Evolutionary conservation across 2,888 invertebrate species (phyloP).

Genomic region (Hyles lineata): DNA sequence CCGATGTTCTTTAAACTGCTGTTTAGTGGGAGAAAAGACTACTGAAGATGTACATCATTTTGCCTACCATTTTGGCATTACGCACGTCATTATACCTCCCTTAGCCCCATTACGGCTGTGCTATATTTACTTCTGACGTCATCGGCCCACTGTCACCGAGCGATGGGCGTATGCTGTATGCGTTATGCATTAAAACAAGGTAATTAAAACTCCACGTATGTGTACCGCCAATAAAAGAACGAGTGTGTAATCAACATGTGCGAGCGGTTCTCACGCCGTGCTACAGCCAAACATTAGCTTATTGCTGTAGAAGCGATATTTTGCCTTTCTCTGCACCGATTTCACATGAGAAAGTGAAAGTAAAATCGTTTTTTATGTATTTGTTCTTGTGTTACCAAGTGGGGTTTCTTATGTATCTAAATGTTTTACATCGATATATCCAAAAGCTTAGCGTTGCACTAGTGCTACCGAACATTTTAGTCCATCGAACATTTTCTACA

Average conservation of each 20-base stretch:
- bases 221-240: conserved; percentile 71
- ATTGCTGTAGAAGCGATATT: conserved; percentile 38
- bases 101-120: too few relatives aligned
- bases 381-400: background rate
- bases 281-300: conserved; percentile 29
- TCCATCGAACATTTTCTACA: too few relatives aligned
- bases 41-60: too few relatives aligned
- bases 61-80: too few relatives aligned
- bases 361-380: background rate
- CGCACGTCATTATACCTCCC: background rate
- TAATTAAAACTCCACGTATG: conserved; percentile 69
- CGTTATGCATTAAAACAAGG: conserved; percentile 48
- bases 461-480: too few relatives aligned
- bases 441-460: too few relatives aligned
- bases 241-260: conserved; percentile 73
- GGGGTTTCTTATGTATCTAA: too few relatives aligned
- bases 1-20: too few relatives aligned
- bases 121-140: background rate
- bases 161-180: conserved; percentile 10
- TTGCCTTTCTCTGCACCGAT: background rate
- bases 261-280: conserved; percentile 69
- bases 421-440: too few relatives aligned
- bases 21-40: too few relatives aligned
- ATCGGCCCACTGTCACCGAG: background rate
- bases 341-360: background rate